Conservation (phyloP, 2,888 invertebrate genomes). For the Platerodrilus igneus region DNA sequence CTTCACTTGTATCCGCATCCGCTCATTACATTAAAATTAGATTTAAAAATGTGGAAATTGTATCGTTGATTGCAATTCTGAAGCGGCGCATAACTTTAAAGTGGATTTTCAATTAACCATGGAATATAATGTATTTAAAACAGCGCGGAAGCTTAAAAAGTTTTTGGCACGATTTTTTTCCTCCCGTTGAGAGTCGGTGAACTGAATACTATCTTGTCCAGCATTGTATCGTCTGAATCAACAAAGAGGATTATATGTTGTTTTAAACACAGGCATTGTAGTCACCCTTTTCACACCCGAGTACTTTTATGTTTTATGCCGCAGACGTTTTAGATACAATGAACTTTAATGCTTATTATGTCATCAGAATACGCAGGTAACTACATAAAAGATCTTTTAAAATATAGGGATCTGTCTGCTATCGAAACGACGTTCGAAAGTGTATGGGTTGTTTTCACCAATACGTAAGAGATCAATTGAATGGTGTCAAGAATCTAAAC, state of each 20-base stretch:
- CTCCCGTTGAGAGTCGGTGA: conserved; percentile 24
- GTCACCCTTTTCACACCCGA: conserved; percentile 26
- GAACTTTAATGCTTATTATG: conserved; percentile 22
- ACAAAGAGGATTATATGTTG: conserved; percentile 32
- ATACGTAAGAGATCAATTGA: no score
- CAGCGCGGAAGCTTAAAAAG: conserved; percentile 29
- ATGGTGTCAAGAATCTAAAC: no score
- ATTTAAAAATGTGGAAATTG: conserved; percentile 51
- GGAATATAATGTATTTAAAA: conserved; percentile 46
- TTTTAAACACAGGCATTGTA: conserved; percentile 26
- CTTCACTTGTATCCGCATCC: conserved; percentile 35
- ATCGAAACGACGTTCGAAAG: no score
- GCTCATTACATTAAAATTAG: conserved; percentile 48
- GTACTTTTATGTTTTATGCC: conserved; percentile 23
- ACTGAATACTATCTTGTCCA: conserved; percentile 36
- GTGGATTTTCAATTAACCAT: conserved; percentile 51
- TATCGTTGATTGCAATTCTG: conserved; percentile 50
- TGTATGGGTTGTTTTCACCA: no score
- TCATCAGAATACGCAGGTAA: no score
- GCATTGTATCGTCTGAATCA: conserved; percentile 29
- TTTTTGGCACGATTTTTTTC: conserved; percentile 19
- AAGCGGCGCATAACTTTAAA: conserved; percentile 40
- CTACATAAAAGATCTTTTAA: no score
- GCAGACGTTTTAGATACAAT: conserved; percentile 15
- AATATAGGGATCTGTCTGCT: no score